A percentile compares a stretch with the other conserved stretches of the same genome.
Conservation (phyloP, 2,888 invertebrate species). For the Atrina japonica region DNA sequence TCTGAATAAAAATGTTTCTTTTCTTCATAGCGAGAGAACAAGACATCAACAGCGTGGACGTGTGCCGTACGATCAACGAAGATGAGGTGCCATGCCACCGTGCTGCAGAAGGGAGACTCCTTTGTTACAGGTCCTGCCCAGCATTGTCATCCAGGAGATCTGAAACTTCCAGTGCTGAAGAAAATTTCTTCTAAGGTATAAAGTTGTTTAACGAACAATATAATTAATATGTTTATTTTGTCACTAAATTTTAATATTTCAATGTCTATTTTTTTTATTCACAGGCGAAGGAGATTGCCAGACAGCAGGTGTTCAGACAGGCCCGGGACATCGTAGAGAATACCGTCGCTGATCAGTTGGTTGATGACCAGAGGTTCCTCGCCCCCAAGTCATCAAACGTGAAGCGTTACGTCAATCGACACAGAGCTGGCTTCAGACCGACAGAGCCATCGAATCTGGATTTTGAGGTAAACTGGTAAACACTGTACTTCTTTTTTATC, state of each 20-base stretch:
- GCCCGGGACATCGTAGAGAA: constrained; percentile 7
- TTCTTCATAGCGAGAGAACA: constrained; percentile 16
- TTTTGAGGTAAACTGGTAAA: not conserved
- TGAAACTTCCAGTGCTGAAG: constrained; percentile 15
- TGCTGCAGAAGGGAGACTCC: constrained; percentile 1
- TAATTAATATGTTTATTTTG: not conserved
- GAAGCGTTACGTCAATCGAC: constrained; percentile 8
- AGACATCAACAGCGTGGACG: constrained; percentile 18
- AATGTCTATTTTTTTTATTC: too few species aligned
- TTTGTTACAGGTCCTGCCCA: not conserved
- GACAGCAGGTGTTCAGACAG: not conserved
- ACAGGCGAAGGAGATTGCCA: not conserved
- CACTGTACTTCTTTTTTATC: not conserved
- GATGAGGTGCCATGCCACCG: constrained; percentile 17
- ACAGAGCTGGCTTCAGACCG: constrained; percentile 1
- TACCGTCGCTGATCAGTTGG: not conserved
- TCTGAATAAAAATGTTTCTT: not conserved
- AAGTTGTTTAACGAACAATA: too few species aligned
- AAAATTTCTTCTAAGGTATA: constrained; percentile 18
- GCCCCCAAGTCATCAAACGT: constrained; percentile 22
- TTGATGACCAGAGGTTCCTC: not conserved
- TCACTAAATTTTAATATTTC: too few species aligned
- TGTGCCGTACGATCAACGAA: constrained; percentile 9
- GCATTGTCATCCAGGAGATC: constrained; percentile 15
- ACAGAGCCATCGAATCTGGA: not conserved